Conservation (phyloP, 2,113 vertebrate genomes). For the Gasterosteus nipponicus region DNA sequence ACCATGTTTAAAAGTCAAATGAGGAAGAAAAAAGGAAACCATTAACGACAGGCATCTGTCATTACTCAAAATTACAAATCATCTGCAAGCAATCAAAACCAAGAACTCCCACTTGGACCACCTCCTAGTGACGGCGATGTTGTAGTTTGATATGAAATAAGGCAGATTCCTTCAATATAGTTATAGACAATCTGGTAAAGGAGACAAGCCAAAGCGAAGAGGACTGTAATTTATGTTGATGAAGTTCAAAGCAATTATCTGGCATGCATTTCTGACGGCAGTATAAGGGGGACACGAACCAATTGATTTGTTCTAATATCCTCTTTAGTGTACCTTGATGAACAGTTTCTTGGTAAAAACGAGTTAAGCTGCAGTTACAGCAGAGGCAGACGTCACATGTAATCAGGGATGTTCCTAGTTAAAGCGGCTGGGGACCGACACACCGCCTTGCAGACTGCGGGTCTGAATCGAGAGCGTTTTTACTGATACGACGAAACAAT, state of each 20-base stretch:
- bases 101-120: slow-evolving; percentile 59
- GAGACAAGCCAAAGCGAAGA: slow-evolving; percentile 71
- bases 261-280: slow-evolving; percentile 78
- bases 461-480: slow-evolving; percentile 27
- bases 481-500: slow-evolving; percentile 42
- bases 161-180: slow-evolving; percentile 78
- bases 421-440: slow-evolving; percentile 36
- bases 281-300: slow-evolving; percentile 32
- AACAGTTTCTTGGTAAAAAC: slow-evolving; percentile 50
- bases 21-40: slow-evolving; percentile 38
- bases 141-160: slow-evolving; percentile 78
- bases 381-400: slow-evolving; percentile 49
- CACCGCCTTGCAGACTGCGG: slow-evolving; percentile 28
- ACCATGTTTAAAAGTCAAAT: slow-evolving; percentile 41
- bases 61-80: slow-evolving; percentile 75
- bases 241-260: slow-evolving; percentile 71
- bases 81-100: slow-evolving; percentile 73
- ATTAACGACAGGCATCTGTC: slow-evolving; percentile 69
- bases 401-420: slow-evolving; percentile 48
- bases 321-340: slow-evolving; percentile 56
- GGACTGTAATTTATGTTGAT: slow-evolving; percentile 46
- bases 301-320: slow-evolving; percentile 68
- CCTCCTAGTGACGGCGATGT: slow-evolving; percentile 62
- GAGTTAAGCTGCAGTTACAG: slow-evolving; percentile 41
- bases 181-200: slow-evolving; percentile 75